Conservation (phyloP, 1,140 invertebrate genomes). For the Palaemon carinicauda region DNA sequence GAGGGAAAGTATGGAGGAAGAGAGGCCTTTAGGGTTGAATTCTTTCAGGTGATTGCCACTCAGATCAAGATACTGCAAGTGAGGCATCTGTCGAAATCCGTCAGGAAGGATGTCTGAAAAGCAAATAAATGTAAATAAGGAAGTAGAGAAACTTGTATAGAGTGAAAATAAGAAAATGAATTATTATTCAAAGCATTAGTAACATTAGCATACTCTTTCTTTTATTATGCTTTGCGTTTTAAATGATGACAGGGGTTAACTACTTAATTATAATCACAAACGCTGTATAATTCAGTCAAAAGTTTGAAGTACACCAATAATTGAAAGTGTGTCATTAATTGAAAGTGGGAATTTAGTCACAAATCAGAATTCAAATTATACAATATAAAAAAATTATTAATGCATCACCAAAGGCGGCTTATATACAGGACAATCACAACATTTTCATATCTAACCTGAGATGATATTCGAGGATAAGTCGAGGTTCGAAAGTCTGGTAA, state of each 20-base stretch:
- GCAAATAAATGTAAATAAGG: neutral
- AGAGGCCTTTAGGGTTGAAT: neutral
- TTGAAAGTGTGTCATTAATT: too few species aligned
- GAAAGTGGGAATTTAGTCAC: too few species aligned
- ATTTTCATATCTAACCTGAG: constrained; percentile 4
- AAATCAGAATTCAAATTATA: neutral
- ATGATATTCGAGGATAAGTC: constrained; percentile 21
- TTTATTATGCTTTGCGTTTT: too few species aligned
- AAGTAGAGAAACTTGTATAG: neutral
- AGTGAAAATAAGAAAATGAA: too few species aligned
- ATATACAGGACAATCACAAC: too few species aligned
- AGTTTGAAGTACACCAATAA: too few species aligned
- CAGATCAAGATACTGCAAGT: constrained; percentile 20
- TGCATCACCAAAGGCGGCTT: too few species aligned
- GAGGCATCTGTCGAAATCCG: neutral
- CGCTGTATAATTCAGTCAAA: too few species aligned
- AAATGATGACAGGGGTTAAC: too few species aligned
- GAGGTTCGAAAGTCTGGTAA: neutral
- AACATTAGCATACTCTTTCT: too few species aligned
- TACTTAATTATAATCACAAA: too few species aligned
- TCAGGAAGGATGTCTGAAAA: neutral
- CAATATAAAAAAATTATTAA: neutral
- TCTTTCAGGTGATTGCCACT: constrained; percentile 12
- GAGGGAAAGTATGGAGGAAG: neutral
- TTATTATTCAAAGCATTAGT: too few species aligned